phyloP scores from a whole-genome alignment of 2,113 vertebrate genomes.

The Lonchura striata region DNA sequence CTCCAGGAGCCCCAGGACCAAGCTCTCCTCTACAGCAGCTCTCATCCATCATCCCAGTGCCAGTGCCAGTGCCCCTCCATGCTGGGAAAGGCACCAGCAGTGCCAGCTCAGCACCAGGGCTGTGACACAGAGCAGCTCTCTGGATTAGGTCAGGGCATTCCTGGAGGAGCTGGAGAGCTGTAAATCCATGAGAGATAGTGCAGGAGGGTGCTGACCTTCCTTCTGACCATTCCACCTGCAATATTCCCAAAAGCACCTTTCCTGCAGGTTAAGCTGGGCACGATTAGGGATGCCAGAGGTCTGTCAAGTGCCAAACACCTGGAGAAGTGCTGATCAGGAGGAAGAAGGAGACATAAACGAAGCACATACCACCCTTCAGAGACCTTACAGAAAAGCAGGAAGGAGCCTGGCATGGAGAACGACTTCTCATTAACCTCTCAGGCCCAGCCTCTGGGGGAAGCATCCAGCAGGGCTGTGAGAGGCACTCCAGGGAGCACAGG shows the following conservation, averaged over 20 bases:
- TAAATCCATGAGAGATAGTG: background rate
- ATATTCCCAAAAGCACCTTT: background rate
- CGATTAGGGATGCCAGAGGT: background rate
- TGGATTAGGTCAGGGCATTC: background rate
- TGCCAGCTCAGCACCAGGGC: fast-evolving
- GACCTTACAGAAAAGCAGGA: background rate
- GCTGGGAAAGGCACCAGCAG: background rate
- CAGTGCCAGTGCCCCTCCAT: background rate
- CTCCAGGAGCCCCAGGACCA: background rate
- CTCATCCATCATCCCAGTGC: background rate
- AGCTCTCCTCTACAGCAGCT: background rate
- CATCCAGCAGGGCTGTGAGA: background rate
- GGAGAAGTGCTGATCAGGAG: background rate
- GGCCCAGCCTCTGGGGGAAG: fast-evolving
- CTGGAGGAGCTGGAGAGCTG: background rate
- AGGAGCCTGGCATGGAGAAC: background rate
- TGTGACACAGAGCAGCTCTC: fast-evolving
- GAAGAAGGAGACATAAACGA: background rate
- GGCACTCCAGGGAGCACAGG: background rate
- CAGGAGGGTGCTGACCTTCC: background rate
- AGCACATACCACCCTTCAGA: background rate
- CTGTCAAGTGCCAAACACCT: background rate
- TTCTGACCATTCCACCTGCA: background rate
- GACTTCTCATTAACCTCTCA: background rate
- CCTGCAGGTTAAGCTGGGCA: background rate